These are phyloP conservation scores for Eupithecia insigniata DNA, from an alignment of 2,888 invertebrate species.

Conservation along the genomic window DNA sequence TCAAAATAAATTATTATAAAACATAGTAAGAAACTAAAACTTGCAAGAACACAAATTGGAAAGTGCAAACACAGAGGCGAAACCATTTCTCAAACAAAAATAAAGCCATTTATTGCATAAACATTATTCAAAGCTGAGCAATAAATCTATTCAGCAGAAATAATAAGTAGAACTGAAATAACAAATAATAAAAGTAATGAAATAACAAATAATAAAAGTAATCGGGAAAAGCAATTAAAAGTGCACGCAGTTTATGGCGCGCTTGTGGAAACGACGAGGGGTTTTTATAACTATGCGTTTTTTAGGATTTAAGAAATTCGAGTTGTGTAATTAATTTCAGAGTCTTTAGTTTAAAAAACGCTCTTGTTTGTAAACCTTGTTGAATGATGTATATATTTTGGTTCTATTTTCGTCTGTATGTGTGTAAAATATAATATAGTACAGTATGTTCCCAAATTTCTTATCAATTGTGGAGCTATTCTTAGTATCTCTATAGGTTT, in stretches of 20 bases:
- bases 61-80: not conserved
- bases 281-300: constrained; percentile 15
- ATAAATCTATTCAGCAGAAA: constrained; percentile 37
- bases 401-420: no score
- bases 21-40: not conserved
- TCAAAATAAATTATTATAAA: not conserved
- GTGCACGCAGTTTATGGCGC: constrained; percentile 18
- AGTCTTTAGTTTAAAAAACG: no score
- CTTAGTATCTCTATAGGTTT: no score
- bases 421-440: no score
- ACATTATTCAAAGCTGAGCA: not conserved
- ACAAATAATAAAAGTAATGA: constrained; percentile 19
- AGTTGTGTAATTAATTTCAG: no score
- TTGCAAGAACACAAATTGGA: not conserved
- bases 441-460: no score
- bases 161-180: constrained; percentile 13
- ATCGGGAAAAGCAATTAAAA: constrained; percentile 41
- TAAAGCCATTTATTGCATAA: constrained; percentile 11
- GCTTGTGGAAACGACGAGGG: constrained; percentile 4
- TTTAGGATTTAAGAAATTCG: constrained; percentile 2
- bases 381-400: no score
- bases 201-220: constrained; percentile 41
- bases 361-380: no score
- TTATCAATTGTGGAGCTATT: no score
- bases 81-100: constrained; percentile 13